Evolutionary conservation across 2,113 vertebrate species (phyloP).

Genomic region (Lycaon pictus): DNA sequence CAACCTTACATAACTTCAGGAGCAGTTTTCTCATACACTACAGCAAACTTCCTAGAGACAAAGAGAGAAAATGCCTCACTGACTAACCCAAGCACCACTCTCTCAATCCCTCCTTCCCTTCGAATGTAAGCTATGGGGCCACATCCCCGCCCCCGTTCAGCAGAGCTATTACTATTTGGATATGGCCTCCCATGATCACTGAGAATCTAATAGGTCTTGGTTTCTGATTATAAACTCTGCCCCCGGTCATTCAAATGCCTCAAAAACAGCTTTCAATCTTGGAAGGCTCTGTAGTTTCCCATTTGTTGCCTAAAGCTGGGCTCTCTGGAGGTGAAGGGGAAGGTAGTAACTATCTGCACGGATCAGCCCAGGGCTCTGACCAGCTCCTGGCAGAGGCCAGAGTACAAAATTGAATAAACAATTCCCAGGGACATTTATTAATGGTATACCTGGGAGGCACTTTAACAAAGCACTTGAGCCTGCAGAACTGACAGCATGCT

Average conservation of each 20-base stretch:
- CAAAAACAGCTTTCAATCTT: not conserved
- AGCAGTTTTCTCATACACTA: not conserved
- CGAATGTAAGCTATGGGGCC: too few species aligned
- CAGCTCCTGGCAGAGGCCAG: not conserved
- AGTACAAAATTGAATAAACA: slow-evolving; percentile 40
- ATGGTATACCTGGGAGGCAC: not conserved
- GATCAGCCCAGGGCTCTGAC: not conserved
- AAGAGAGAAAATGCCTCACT: not conserved
- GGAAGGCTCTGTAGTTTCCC: not conserved
- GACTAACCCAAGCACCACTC: not conserved
- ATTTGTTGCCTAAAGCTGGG: not conserved
- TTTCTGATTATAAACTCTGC: not conserved
- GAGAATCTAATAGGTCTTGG: not conserved
- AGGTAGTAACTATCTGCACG: not conserved
- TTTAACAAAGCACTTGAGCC: slow-evolving; percentile 43
- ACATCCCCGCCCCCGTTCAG: not conserved
- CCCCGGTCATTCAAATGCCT: not conserved
- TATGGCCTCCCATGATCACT: not conserved
- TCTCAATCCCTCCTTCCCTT: not conserved
- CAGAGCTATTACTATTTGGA: not conserved
- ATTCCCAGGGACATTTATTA: slow-evolving; percentile 36
- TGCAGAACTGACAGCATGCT: not conserved
- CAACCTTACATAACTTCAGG: not conserved
- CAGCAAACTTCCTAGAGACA: not conserved
- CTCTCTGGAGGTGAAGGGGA: not conserved